Base-by-base conservation (phyloP, 2,113 vertebrate genomes). In the Pelobates fuscus region DNA sequence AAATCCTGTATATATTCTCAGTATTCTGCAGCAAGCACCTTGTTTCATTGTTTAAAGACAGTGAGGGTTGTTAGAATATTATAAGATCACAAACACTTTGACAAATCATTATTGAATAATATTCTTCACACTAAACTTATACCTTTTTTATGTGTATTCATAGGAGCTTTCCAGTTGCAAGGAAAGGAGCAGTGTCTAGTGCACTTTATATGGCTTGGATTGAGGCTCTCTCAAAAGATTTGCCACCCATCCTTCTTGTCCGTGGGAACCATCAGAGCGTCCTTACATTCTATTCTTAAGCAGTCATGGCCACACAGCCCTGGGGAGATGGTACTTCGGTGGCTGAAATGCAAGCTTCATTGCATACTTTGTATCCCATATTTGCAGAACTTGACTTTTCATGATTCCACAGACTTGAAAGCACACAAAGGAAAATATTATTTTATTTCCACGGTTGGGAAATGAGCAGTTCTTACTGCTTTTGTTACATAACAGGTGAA, bases 181-280 rank as follows among this genome's bases (percentile, higher is more conserved):
- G 97, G 67, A 99, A 98, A 82, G 95, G 97, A 0, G 91, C 95
- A 0, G 95, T 99, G 63, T 98, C 97, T 62, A 98, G 95, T 62
- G 94, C 95, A 0, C 87, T 99, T 2, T 99, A 99, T 81, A 98
- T 98, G 97, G 93, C 94, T 52, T 99, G 97, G 97, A 82, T 98
- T 83, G 97, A 99, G 85, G 92, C 80, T 0, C 84, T 99, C 18
- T 99, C 97, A 52, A 94, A 93, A 84, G 94, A 98, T 78, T 92
- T 99, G 70, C 97, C 97, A 0, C 96, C 97, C 17, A 87, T 96
- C 78, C 93, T 98, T 0, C 89, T 99, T 18, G 96, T 99, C 46
- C 96, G 97, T 32, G 97, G 97, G 52, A 99, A 99, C 88, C 97
- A 99, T 81, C 97, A 99, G 92, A 98, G 97, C 14, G 97, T 98